Base-by-base conservation (phyloP, 2,797 vertebrate species). In the Pogonophryne albipinna region DNA sequence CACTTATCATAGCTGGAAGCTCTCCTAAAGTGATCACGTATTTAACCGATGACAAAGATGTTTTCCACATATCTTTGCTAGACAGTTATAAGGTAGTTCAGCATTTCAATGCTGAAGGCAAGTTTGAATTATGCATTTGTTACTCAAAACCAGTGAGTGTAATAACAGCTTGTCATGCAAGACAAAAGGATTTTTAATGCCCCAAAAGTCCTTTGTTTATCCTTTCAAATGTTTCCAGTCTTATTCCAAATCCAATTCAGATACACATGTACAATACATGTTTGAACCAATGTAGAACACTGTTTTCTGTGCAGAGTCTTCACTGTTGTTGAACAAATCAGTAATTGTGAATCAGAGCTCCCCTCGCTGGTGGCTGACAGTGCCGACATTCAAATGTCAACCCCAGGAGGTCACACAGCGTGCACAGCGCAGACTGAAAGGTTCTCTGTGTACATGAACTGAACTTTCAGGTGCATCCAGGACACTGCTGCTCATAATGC, bases 301-400 rank as follows among this genome's bases (percentile, higher is more conserved):
- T 20, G 15, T 8, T 10, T 66, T 38, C 42, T 12, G 15, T 8
- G 11, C 49, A 31, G 31, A 58, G 44, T 45, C 17, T 23, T 70
- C 53, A 58, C 34, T 23, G 7, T 31, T 31, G 10, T 13, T 42
- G 34, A 50, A 7, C 10, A 1, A 42, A 51, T 59, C 41, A 10
- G 55, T 10, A 56, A 34, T 61, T 61, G 45, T 45, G 56, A 62
- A 66, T 61, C 49, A 74, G 55, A 66, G 72, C 72, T 78, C 63
- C 63, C 31, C 57, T 72, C 63, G 1, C 51, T 51, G 72, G 72
- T 66, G 78, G 71, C 44, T 19, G 72, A 71, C 61, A 50, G 45
- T 41, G 67, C 34, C 1, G 61, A 66, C 62, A 42, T 72, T 72
- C 63, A 76, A 64, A 55, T 64, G 42, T 45, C 52, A 34, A 4